Base-by-base conservation (phyloP, 2,888 invertebrate genomes). In the Leucophenga maculata region DNA sequence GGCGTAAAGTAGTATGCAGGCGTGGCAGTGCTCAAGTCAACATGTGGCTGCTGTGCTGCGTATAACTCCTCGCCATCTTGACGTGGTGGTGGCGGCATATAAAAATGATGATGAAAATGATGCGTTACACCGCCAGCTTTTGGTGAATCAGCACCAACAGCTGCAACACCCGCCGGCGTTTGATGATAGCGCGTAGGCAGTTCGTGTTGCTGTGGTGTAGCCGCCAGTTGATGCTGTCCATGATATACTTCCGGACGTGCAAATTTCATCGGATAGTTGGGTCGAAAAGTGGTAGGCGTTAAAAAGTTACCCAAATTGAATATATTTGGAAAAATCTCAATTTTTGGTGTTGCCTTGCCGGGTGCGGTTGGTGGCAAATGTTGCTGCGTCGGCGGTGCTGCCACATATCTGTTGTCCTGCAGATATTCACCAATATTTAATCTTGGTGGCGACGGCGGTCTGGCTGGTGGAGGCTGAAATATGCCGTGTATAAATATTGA, bases 41-140 rank as follows among this genome's bases (percentile, higher is more conserved):
- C n/a, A 57, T 72, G 70, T n/a, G 57, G 66, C 6, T 68, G 67
- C 11, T 72, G 68, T 13, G 67, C 70, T n/a, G 16, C 14, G 16
- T n/a, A 8, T 13, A 18, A 2, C 18, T 6, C 50, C 18, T 50
- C 50, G 14, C 59, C 14, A 8, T 1, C 14, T 16, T n/a, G n/a
- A 31, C 16, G 8, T 65, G 46, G 13, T n/a, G 26, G 44, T 20
- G 78, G 72, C 1, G 85, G 77, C 80, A 88, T 84, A 74, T 88
- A 89, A 72, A 86, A 89, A 72, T 89, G 89, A 75, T 89, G 89
- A 75, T 89, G 89, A 46, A 86, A 85, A 66, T 89, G 89, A 73
- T 88, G 89, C 1, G 87, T 85, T 0, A 87, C 79, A 1, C 67
- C 39, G 4, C 68, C 48, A 11, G 16, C 69, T 3, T 26, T 26